Percentiles rank a stretch among this genome's conserved stretches.
Evolutionary conservation across 2,113 vertebrate genomes (phyloP).

Genomic region (Corvus cornix): DNA sequence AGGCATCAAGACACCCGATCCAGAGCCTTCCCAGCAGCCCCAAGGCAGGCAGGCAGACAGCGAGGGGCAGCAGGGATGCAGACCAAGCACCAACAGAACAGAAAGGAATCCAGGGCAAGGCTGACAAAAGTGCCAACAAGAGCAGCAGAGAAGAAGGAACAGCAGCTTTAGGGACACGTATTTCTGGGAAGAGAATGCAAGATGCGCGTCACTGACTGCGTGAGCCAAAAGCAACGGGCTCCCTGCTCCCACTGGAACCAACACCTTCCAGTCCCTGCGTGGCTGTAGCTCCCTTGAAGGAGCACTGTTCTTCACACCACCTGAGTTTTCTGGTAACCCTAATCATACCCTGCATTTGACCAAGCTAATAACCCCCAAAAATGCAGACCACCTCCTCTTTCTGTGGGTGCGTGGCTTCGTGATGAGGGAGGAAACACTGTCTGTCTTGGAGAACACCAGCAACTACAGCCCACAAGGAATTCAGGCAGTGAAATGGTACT

Average conservation of each 20-base stretch:
- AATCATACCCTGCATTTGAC: not conserved
- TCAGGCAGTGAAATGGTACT: not conserved
- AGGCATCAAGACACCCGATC: not conserved
- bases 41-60: slow-evolving; percentile 45
- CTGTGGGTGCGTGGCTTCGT: not conserved
- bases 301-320: not conserved
- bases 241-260: not conserved
- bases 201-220: not conserved
- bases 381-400: not conserved
- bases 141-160: not conserved
- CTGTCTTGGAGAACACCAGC: not conserved
- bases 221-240: not conserved
- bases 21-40: not conserved
- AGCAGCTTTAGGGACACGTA: not conserved
- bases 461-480: not conserved
- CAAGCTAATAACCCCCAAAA: not conserved
- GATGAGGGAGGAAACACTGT: not conserved
- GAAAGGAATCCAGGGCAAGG: not conserved
- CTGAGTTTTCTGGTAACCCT: not conserved
- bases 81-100: slow-evolving; percentile 1
- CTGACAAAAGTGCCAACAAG: not conserved
- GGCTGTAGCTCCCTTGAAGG: not conserved
- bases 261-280: not conserved
- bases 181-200: not conserved
- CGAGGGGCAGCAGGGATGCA: slow-evolving; percentile 23